Conservation (phyloP, 2,797 vertebrate species). For the Nothura maculosa region DNA sequence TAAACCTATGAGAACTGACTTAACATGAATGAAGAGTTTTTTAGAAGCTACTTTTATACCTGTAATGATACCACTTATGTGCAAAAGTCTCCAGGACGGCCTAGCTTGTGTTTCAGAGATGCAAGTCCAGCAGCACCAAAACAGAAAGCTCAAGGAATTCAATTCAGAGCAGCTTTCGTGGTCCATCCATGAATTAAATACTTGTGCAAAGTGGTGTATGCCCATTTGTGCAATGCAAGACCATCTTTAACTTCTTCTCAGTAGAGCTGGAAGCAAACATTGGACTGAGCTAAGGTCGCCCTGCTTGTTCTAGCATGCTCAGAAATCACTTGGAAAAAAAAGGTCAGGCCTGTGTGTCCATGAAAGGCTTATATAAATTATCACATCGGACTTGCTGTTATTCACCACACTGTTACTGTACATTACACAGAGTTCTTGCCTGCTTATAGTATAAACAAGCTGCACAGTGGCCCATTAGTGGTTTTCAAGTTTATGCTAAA, state of each 20-base stretch:
- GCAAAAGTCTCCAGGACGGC: background rate
- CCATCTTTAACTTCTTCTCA: accelerated
- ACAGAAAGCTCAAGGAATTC: background rate
- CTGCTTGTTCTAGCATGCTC: background rate
- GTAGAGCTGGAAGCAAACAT: background rate
- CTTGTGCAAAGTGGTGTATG: accelerated
- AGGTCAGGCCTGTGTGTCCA: constrained; percentile 1
- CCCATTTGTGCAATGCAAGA: background rate
- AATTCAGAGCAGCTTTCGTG: background rate
- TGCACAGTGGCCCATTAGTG: constrained; percentile 77
- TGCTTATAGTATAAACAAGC: constrained; percentile 53
- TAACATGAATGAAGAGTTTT: accelerated
- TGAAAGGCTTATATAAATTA: background rate
- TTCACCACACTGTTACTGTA: constrained; percentile 8
- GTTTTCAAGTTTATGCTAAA: constrained; percentile 76
- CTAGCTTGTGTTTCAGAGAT: background rate
- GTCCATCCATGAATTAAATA: background rate
- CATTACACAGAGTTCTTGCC: constrained; percentile 46
- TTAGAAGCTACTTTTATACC: background rate
- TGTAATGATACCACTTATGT: background rate
- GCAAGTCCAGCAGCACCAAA: background rate
- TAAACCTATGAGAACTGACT: background rate
- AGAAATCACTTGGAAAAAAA: background rate
- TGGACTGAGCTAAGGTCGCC: background rate
- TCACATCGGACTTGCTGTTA: background rate